phyloP scores from a whole-genome alignment of 2,888 invertebrate genomes.

The Andrena minutula region DNA sequence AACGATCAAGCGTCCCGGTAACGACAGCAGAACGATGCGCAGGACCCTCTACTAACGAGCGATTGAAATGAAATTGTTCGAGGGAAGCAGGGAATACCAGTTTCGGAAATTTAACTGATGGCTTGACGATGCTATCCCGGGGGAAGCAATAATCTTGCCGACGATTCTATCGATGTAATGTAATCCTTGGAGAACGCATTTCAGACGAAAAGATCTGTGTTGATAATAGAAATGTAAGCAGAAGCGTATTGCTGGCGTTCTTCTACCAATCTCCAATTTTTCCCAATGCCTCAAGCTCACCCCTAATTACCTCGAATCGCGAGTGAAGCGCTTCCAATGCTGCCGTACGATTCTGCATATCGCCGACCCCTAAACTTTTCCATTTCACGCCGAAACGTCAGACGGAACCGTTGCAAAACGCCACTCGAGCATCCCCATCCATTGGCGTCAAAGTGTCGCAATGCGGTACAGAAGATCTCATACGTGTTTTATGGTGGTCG shows the following conservation, averaged over 20 bases:
- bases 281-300: background rate
- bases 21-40: conserved; percentile 33
- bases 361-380: conserved; percentile 12
- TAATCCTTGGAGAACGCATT: background rate
- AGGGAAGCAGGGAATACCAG: conserved; percentile 19
- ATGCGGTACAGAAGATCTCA: conserved; percentile 75
- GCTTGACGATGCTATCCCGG: background rate
- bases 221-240: no score
- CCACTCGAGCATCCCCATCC: conserved; percentile 34
- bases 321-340: background rate
- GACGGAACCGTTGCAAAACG: conserved; percentile 50
- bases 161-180: no score
- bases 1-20: conserved; percentile 58
- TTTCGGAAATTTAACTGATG: conserved; percentile 42
- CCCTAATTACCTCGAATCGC: background rate
- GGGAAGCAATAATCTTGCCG: background rate
- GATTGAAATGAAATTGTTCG: conserved; percentile 45
- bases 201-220: background rate
- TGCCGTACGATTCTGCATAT: background rate
- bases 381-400: conserved; percentile 23
- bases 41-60: conserved; percentile 49
- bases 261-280: no score
- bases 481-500: conserved; percentile 74
- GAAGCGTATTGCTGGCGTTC: no score
- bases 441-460: conserved; percentile 76